Evolutionary conservation across 92 coral and sea anemone species (phyloP), one percentile per base, ranked within the genome.

Genomic region (Siderastrea radians): DNA sequence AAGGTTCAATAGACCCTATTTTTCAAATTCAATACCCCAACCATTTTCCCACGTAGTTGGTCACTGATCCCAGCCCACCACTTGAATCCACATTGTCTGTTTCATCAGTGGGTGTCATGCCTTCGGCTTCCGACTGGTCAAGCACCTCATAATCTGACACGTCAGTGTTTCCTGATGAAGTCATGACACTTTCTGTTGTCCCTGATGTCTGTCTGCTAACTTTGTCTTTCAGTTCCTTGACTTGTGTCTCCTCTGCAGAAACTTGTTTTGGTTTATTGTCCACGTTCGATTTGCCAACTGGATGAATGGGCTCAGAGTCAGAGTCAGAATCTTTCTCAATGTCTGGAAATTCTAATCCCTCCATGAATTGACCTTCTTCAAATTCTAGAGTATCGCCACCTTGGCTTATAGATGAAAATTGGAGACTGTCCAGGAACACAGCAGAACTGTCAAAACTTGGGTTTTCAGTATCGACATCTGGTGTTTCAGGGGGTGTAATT

Each of bases 311-410:
- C 12, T 95, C 88, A 46, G 98, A 90, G n/a, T 98, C 99, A 69
- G 89, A 92, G 76, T 90, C 93, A 38, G 91, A 89, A 61, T 95
- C 98, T 70, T 78, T 90, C 15, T 89, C 96, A 77, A 91, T 93
- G 69, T 96, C 96, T 51, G 98, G 96, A 76, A 98, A 98, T 60
- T 98, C 95, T 48, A 98, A 91, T 52, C 99, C 99, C 50, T 78
- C 88, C 66, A 92, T 86, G 75, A 98, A 96, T 74, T 98, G 96
- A 66, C 92, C 95, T 64, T 96, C 96, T 48, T 95, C 96, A 74
- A 90, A 92, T 67, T 95, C 99, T 73, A 89, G 83, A 62, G 94
- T 94, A 15, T 89, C 95, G 45, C 90, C 77, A 9, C 81, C 89
- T 71, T 87, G 86, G 74, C 98, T 92, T 85, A 95, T 3, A 3